phyloP scores from a whole-genome alignment of 1,140 invertebrate species.

The Drosophila sulfurigaster region DNA sequence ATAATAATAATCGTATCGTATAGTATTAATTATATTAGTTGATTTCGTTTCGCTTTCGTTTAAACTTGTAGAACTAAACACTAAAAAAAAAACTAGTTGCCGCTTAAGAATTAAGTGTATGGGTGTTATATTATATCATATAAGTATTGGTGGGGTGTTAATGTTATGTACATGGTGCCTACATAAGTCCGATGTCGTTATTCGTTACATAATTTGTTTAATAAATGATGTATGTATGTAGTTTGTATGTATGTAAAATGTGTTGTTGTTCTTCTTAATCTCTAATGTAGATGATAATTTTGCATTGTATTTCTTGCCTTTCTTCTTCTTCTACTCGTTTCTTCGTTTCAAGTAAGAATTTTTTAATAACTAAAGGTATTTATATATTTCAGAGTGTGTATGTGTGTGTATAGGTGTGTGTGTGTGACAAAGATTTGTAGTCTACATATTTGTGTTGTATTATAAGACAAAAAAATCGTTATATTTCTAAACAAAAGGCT shows the following conservation, averaged over 20 bases:
- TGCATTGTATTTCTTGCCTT: conserved; percentile 51
- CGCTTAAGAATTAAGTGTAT: conserved; percentile 21
- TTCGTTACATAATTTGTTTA: conserved; percentile 17
- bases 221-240: conserved; percentile 12
- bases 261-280: conserved; percentile 14
- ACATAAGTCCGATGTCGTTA: conserved; percentile 42
- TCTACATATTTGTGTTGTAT: conserved; percentile 41
- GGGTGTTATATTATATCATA: conserved; percentile 30
- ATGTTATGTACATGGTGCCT: conserved; percentile 59
- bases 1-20: conserved; percentile 11
- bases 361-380: conserved; percentile 45
- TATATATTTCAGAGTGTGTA: conserved; percentile 17
- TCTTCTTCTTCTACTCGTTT: conserved; percentile 25
- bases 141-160: conserved; percentile 54
- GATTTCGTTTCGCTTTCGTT: not conserved
- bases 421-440: conserved; percentile 37
- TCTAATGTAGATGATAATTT: conserved; percentile 56
- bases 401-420: conserved; percentile 19
- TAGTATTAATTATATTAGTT: conserved; percentile 29
- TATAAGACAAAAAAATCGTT: conserved; percentile 53
- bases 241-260: conserved; percentile 23
- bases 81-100: conserved; percentile 35
- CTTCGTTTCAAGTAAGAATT: conserved; percentile 46
- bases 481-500: conserved; percentile 70
- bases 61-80: conserved; percentile 19